Evolutionary conservation across 2,888 invertebrate species (phyloP), one percentile per base, ranked within the genome.

Genomic region (Frankliniella intonsa): DNA sequence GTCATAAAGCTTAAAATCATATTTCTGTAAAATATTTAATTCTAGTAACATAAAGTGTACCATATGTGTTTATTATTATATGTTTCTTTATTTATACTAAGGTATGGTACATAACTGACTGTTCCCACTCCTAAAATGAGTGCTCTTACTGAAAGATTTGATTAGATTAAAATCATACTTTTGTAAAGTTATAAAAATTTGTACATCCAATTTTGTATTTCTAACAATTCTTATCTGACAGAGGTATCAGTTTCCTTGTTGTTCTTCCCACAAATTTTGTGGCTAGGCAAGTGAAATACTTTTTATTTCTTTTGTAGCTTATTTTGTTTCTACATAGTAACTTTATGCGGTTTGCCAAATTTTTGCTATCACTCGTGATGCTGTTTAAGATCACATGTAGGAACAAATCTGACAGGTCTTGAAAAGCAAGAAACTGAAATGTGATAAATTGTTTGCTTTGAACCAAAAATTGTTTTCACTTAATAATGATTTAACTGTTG

Each of bases 401-500:
- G 62, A 62, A 62, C 22, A 25, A 76, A 25, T 76, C 69, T 76
- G 25, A 76, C 69, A 25, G 69, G 69, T 76, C 69, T 25, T 76
- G n/a, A 10, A 76, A 25, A 11, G 25, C 12, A 76, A 76, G 5
- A 25, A 19, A 55, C 19, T 55, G 69, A 76, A 76, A 25, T 76
- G 69, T 76, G 69, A 76, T 76, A 76, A 76, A 76, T 10, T 76
- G 22, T 76, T 76, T 76, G 69, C 69, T 76, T 69, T 76, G 69
- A 25, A 76, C 69, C 69, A 76, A 76, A 76, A 25, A 76, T 76
- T 76, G 9, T 22, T 22, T 25, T 22, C 38, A 38, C 38, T 76
- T 25, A 12, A 22, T 22, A 10, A 25, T 3, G 22, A 76, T 76
- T 11, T 76, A 76, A 76, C 25, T 76, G 69, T 25, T 25, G 69